Evolutionary conservation across 2,888 invertebrate genomes (phyloP).

Genomic region (Apamea epomidion): DNA sequence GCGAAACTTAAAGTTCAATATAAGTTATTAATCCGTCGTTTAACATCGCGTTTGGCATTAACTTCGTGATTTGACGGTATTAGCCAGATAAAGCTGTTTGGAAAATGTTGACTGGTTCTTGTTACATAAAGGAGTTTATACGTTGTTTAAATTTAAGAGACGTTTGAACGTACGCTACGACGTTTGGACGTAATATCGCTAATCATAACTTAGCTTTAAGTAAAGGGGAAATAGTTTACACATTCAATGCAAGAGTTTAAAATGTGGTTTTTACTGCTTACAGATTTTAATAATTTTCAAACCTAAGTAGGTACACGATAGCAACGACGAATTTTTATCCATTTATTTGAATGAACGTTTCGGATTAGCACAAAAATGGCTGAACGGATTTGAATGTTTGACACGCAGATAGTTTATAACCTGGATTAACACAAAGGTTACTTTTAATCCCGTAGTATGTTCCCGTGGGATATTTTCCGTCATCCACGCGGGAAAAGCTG

Average conservation of each 20-base stretch:
- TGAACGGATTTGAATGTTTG: not conserved
- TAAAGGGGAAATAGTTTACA: not conserved
- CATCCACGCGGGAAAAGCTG: not conserved
- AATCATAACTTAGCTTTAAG: not conserved
- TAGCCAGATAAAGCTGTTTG: not conserved
- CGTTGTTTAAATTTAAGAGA: not conserved
- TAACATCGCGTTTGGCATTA: slow-evolving; percentile 15
- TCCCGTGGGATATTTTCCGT: not conserved
- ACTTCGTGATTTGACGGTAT: slow-evolving; percentile 19
- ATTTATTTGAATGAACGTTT: not conserved
- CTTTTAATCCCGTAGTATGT: not conserved
- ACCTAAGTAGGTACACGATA: no score
- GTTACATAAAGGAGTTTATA: not conserved
- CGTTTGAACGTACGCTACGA: no score
- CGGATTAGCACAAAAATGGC: not conserved
- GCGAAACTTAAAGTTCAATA: slow-evolving; percentile 30
- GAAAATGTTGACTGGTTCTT: not conserved
- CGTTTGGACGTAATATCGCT: no score
- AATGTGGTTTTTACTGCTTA: not conserved
- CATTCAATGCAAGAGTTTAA: not conserved
- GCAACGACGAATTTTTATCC: not conserved
- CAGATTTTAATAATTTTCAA: not conserved
- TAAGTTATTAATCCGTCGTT: slow-evolving; percentile 42
- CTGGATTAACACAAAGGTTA: not conserved
- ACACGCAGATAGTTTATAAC: no score